Conservation (phyloP, 2,113 vertebrate species). For the Crypturellus undulatus region DNA sequence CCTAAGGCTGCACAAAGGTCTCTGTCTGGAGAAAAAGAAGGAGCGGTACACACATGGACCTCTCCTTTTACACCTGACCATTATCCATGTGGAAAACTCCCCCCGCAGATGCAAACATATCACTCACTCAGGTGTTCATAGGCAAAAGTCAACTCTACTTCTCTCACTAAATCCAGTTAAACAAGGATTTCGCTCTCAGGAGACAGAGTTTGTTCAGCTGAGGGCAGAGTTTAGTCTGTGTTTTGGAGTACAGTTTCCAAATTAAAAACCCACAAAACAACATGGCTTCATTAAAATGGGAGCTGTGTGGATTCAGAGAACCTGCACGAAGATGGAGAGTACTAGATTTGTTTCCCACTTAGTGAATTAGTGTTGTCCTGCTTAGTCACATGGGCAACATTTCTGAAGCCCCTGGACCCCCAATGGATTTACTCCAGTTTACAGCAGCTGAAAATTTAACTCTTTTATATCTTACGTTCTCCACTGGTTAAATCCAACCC, state of each 20-base stretch:
- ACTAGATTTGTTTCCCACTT: not conserved
- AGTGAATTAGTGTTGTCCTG: not conserved
- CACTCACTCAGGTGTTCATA: not conserved
- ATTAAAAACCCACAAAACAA: slow-evolving; percentile 10
- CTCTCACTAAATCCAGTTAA: not conserved
- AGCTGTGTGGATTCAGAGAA: not conserved
- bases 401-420: not conserved
- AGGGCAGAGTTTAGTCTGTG: not conserved
- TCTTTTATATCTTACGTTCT: not conserved
- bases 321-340: not conserved
- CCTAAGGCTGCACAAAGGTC: not conserved
- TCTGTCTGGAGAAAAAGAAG: not conserved
- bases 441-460: slow-evolving; percentile 11
- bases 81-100: not conserved
- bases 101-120: not conserved
- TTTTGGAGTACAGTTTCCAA: not conserved
- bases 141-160: not conserved
- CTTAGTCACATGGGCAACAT: not conserved
- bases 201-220: not conserved
- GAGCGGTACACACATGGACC: not conserved
- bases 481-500: not conserved
- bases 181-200: not conserved
- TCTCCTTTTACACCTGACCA: not conserved
- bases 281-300: not conserved
- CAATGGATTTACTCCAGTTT: not conserved